Evolutionary conservation across 1,140 invertebrate genomes (phyloP).

Genomic region (Vollenhovia emeryi): DNA sequence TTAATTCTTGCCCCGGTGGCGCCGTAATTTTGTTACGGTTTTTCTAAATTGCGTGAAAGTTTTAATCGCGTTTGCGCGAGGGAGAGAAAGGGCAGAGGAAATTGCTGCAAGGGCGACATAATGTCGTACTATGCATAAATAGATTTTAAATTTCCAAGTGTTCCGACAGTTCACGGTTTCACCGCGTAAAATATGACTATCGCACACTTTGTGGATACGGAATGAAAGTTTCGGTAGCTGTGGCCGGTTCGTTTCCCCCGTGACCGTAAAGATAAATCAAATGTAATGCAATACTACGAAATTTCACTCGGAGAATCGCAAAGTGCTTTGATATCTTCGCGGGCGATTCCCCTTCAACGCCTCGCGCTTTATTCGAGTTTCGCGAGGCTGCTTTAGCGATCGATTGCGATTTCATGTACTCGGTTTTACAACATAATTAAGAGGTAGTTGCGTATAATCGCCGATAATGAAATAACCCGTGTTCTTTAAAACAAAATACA

Average conservation of each 20-base stretch:
- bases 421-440: slow-evolving; percentile 33
- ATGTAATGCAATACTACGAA: slow-evolving; percentile 25
- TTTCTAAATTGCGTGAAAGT: slow-evolving; percentile 15
- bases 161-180: slow-evolving; percentile 5
- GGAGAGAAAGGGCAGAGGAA: neutral
- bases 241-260: neutral
- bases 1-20: neutral
- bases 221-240: slow-evolving; percentile 12
- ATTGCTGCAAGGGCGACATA: slow-evolving; percentile 7
- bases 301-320: slow-evolving; percentile 18
- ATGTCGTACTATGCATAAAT: slow-evolving; percentile 31
- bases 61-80: slow-evolving; percentile 19
- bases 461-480: neutral
- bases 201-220: neutral
- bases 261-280: slow-evolving; percentile 38
- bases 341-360: neutral
- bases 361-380: neutral
- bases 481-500: neutral
- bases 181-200: slow-evolving; percentile 33
- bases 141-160: slow-evolving; percentile 42
- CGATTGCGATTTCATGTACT: slow-evolving; percentile 17
- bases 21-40: neutral
- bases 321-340: neutral
- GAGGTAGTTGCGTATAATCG: neutral
- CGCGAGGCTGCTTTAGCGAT: neutral